These are phyloP conservation scores for Ceratosolen solmsi DNA, from an alignment of 1,140 invertebrate species.

Conservation along the genomic window DNA sequence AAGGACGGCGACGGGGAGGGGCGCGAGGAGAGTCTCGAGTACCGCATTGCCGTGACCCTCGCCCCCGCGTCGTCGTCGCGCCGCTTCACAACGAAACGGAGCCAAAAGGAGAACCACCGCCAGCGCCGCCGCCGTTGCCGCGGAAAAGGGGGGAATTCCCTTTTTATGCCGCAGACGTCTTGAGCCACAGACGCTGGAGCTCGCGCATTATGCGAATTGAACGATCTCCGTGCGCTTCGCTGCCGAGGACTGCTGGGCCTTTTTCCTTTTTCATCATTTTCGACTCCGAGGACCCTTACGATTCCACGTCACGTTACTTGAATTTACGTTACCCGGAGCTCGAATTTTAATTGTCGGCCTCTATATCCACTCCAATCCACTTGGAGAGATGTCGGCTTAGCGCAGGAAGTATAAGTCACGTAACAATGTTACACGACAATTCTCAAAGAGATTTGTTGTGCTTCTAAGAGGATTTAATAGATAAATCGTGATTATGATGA, in stretches of 20 bases:
- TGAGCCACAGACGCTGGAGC: not conserved
- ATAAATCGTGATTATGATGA: too few relatives aligned
- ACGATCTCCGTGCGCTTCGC: not conserved
- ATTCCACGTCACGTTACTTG: not conserved
- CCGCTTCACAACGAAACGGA: conserved; percentile 15
- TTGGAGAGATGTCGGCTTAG: not conserved
- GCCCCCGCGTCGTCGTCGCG: not conserved
- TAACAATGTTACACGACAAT: too few relatives aligned
- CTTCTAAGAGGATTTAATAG: too few relatives aligned
- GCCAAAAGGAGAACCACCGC: conserved; percentile 43
- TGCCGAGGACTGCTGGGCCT: not conserved
- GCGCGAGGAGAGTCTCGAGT: conserved; percentile 64
- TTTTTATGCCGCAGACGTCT: conserved; percentile 29
- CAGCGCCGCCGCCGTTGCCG: not conserved
- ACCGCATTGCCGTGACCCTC: conserved; percentile 49
- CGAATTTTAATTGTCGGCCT: not conserved
- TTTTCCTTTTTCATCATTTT: not conserved
- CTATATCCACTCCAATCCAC: not conserved
- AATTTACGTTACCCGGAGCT: not conserved
- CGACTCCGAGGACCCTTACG: not conserved
- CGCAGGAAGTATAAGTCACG: too few relatives aligned
- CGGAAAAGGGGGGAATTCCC: not conserved
- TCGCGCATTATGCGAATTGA: conserved; percentile 33
- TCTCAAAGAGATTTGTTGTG: too few relatives aligned
- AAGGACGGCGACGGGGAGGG: conserved; percentile 50